Percentiles rank a stretch among this genome's conserved stretches.
These are phyloP conservation scores for Drosophila niveifrons DNA, from an alignment of 2,888 invertebrate genomes.

Conservation along the genomic window DNA sequence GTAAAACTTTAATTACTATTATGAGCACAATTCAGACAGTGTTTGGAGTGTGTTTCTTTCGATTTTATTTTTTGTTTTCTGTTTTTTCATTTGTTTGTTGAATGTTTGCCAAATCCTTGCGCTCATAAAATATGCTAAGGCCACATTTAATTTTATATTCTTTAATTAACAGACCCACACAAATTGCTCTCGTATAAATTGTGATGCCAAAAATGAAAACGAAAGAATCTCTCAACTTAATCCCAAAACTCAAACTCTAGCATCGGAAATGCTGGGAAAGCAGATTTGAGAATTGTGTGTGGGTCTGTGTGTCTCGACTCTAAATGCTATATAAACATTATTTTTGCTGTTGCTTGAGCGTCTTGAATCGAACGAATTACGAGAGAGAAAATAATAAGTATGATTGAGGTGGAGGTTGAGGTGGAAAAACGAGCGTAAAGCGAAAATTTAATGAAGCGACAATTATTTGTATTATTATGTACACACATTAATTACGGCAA, in stretches of 20 bases:
- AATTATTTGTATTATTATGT: slow-evolving; percentile 54
- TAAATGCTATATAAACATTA: slow-evolving; percentile 41
- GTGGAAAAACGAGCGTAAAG: slow-evolving; percentile 32
- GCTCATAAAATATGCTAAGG: slow-evolving; percentile 77
- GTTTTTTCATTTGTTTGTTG: not conserved
- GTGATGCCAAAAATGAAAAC: not conserved
- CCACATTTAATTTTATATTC: slow-evolving; percentile 72
- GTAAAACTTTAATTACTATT: slow-evolving; percentile 43
- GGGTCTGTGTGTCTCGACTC: slow-evolving; percentile 21
- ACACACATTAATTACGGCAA: slow-evolving; percentile 61
- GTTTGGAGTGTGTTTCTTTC: slow-evolving; percentile 6
- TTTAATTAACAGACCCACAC: slow-evolving; percentile 26
- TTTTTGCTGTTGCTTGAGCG: slow-evolving; percentile 36
- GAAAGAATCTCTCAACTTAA: not conserved
- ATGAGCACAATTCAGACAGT: slow-evolving; percentile 61
- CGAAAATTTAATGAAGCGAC: slow-evolving; percentile 57
- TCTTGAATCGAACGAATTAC: slow-evolving; percentile 13
- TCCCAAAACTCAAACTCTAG: slow-evolving; percentile 2
- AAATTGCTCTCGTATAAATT: not conserved
- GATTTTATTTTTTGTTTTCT: slow-evolving; percentile 13
- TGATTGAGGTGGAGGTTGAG: slow-evolving; percentile 24
- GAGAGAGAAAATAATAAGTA: slow-evolving; percentile 8
- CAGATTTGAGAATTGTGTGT: not conserved
- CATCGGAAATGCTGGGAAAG: not conserved
- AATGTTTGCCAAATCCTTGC: slow-evolving; percentile 53